A percentile compares a stretch with the other conserved stretches of the same genome.
Conservation (phyloP, 2,113 vertebrate genomes). For the Hemiscyllium ocellatum region DNA sequence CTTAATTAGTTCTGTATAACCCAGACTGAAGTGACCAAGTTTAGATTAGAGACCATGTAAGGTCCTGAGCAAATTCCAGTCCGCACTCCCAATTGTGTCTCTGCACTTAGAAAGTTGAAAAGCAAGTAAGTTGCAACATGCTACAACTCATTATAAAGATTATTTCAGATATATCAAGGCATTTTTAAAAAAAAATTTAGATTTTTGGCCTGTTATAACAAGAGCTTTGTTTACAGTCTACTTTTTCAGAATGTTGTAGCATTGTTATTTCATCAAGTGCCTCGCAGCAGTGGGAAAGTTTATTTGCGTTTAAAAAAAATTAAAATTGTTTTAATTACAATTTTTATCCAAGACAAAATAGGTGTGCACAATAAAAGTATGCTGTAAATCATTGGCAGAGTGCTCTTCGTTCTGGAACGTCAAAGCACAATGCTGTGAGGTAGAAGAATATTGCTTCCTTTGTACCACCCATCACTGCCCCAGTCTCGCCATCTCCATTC, state of each 20-base stretch:
- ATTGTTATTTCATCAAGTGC: neutral
- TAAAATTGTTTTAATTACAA: neutral
- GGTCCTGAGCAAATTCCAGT: neutral
- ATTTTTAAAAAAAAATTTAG: neutral
- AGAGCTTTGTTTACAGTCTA: neutral
- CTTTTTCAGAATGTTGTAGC: neutral
- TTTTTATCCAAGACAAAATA: neutral
- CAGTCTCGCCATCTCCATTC: neutral
- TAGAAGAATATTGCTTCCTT: neutral
- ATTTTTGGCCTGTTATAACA: constrained; percentile 6
- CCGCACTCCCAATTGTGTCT: neutral
- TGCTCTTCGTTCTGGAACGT: neutral
- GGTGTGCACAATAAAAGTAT: neutral
- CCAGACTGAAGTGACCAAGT: neutral
- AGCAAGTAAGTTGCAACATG: neutral
- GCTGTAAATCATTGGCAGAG: neutral
- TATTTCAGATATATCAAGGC: neutral
- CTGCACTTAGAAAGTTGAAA: neutral
- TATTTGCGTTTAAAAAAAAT: neutral
- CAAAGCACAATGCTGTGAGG: neutral
- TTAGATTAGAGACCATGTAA: neutral
- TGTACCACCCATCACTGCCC: neutral
- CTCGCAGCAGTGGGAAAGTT: neutral
- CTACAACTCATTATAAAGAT: neutral
- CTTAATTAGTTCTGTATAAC: neutral